Evolutionary conservation across 2,797 vertebrate genomes (phyloP), one percentile per base, ranked within the genome.

Genomic region (Xiphophorus birchmanni): DNA sequence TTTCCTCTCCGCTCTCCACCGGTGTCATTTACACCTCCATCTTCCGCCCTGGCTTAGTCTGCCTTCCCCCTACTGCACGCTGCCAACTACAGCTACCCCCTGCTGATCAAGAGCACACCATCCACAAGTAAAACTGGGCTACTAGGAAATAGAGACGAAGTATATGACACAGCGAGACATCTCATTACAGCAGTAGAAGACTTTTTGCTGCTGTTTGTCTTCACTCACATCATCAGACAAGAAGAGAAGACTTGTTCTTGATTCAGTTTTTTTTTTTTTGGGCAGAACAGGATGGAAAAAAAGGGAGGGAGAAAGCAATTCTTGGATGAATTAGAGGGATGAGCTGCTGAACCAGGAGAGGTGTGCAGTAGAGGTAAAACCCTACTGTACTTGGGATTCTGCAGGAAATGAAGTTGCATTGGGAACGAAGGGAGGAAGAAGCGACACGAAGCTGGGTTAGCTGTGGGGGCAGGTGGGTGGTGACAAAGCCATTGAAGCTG

Each of bases 21-120:
- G 82, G 92, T 85, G 93, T 92, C 93, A 94, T 94, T 95, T 93
- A 90, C 92, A 93, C 92, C 92, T 90, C 86, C 89, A 40, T 82
- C 89, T 89, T 87, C 88, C 26, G 88, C 82, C 84, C 84, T 74
- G 87, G 89, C 88, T 92, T 91, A 90, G 80, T 87, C 92, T 91
- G 87, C 81, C 86, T 90, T 92, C 89, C 87, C 63, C 85, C 85
- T 88, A 91, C 88, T 90, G 77, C 45, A 86, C 88, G 90, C 92
- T 76, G 56, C 82, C 85, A 86, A 90, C 87, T 90, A 87, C 89
- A 91, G 86, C 85, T 72, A 72, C 87, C 89, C 87, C 91, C 91
- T 29, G 86, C 89, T 56, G 86, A 90, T 84, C 83, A 82, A 84
- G 82, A 90, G 80, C 83, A 89, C 82, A 78, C 80, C 76, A 82